Percentiles rank a stretch among this genome's conserved stretches.
Conservation (phyloP, 2,113 vertebrate species). For the Colaptes auratus region DNA sequence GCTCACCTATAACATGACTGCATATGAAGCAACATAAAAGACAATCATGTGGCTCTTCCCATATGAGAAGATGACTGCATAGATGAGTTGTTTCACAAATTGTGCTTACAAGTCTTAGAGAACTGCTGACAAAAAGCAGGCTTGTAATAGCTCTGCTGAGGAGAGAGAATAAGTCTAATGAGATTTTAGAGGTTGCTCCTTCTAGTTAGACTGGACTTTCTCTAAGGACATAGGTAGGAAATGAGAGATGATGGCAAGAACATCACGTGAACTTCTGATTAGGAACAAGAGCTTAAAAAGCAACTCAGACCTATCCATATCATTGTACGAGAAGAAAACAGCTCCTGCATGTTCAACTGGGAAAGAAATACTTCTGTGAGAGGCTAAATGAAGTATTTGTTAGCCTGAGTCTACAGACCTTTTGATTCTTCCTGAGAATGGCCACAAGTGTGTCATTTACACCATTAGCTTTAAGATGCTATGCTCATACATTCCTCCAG, state of each 20-base stretch:
- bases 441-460: neutral
- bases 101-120: neutral
- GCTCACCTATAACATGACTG: slow-evolving; percentile 18
- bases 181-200: neutral
- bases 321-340: neutral
- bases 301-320: neutral
- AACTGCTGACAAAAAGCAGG: slow-evolving; percentile 64
- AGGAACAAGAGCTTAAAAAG: neutral
- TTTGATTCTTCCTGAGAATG: neutral
- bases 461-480: neutral
- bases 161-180: slow-evolving; percentile 9
- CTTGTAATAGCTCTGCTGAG: slow-evolving; percentile 43
- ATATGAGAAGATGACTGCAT: slow-evolving; percentile 36
- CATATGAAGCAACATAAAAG: slow-evolving; percentile 66
- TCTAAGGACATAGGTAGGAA: neutral
- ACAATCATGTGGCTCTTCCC: slow-evolving; percentile 34
- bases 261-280: neutral
- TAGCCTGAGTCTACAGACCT: neutral
- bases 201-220: slow-evolving; percentile 26
- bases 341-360: neutral
- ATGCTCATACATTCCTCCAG: neutral
- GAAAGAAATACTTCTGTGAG: neutral
- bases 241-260: neutral
- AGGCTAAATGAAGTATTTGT: neutral
- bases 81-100: slow-evolving; percentile 46